Evolutionary conservation across 2,113 vertebrate species (phyloP).

Genomic region (Casuarius casuarius): DNA sequence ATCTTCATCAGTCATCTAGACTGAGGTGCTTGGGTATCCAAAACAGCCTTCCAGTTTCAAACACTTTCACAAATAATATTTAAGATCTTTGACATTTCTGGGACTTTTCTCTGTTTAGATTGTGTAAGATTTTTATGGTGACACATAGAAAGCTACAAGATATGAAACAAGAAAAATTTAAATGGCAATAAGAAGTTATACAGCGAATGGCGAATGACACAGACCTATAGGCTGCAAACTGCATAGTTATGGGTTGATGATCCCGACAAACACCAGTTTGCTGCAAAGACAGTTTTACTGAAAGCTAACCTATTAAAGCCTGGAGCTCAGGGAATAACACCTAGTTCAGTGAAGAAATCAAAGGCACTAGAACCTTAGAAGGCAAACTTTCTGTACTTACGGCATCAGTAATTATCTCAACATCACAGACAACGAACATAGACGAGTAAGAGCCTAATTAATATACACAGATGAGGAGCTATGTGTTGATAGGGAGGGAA

Average conservation of each 20-base stretch:
- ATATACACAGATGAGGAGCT: background rate
- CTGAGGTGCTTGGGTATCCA: accelerated
- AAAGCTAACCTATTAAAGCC: background rate
- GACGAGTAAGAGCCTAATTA: background rate
- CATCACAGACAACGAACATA: background rate
- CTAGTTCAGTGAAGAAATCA: background rate
- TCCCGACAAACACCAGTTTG: background rate
- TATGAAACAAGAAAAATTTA: background rate
- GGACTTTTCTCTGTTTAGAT: background rate
- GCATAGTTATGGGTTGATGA: accelerated
- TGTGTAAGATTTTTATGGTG: background rate
- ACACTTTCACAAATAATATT: background rate
- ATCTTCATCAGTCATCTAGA: background rate
- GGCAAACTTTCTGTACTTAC: background rate
- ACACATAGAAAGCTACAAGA: background rate
- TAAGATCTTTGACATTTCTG: background rate
- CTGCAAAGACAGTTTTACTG: background rate
- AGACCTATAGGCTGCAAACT: background rate
- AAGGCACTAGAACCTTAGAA: background rate
- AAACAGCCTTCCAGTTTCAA: background rate
- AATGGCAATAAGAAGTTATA: background rate
- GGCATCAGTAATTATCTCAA: background rate
- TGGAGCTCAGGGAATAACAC: background rate
- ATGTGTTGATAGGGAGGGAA: background rate
- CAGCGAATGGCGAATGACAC: background rate